A percentile compares a stretch with the other conserved stretches of the same genome.
Conservation (phyloP, 1,140 invertebrate species). For the Plodia interpunctella region DNA sequence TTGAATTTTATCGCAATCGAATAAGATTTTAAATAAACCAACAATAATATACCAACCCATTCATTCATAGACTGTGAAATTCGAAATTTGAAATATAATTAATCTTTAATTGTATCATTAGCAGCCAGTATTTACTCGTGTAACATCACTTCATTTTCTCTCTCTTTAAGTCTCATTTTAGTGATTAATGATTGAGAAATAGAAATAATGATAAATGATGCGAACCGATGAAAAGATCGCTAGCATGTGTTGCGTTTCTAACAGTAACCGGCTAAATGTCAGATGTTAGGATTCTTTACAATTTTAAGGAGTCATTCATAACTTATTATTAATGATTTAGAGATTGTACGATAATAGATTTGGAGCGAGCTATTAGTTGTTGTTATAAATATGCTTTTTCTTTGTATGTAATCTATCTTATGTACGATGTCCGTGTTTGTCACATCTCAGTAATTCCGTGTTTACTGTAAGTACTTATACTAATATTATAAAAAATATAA, state of each 20-base stretch:
- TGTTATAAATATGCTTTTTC: constrained; percentile 15
- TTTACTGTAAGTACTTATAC: background rate
- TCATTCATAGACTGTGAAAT: constrained; percentile 53
- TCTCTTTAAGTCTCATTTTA: constrained; percentile 74
- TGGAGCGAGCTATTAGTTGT: constrained; percentile 20
- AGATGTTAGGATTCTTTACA: constrained; percentile 57
- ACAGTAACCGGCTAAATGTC: constrained; percentile 40
- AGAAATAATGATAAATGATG: constrained; percentile 63
- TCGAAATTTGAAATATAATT: constrained; percentile 56
- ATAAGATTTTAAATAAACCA: constrained; percentile 15
- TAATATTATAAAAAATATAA: no score
- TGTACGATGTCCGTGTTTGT: background rate
- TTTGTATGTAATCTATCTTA: background rate
- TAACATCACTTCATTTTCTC: constrained; percentile 69
- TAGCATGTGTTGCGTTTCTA: constrained; percentile 48
- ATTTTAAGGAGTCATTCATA: constrained; percentile 63
- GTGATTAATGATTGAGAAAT: constrained; percentile 61
- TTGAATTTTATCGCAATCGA: constrained; percentile 19
- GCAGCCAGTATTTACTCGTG: constrained; percentile 61
- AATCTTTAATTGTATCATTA: constrained; percentile 74
- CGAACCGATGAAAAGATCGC: constrained; percentile 58
- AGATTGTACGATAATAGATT: constrained; percentile 43
- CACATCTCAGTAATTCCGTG: background rate
- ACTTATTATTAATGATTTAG: constrained; percentile 52
- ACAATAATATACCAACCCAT: constrained; percentile 25